Conservation (phyloP, 1,140 invertebrate genomes). For the Tetramorium alpestre region DNA sequence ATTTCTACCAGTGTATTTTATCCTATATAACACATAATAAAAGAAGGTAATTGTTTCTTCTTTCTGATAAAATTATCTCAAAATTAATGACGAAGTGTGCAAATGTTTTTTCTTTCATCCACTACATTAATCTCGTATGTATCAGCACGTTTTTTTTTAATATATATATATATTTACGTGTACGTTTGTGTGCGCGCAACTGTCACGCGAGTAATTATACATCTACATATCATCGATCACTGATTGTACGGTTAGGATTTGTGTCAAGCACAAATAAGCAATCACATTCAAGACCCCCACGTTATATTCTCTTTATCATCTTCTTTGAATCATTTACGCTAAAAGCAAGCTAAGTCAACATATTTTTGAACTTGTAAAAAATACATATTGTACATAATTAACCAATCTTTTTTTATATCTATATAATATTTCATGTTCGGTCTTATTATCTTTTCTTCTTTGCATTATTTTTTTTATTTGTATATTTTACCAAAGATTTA, state of each 20-base stretch:
- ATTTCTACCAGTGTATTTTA: background rate
- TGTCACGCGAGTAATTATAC: constrained; percentile 58
- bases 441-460: background rate
- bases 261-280: constrained; percentile 76
- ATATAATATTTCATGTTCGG: background rate
- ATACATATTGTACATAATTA: background rate
- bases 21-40: background rate
- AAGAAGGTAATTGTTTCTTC: background rate
- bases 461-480: background rate
- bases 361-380: constrained; percentile 24
- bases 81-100: background rate
- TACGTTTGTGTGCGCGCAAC: constrained; percentile 15
- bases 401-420: constrained; percentile 6
- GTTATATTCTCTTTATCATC: constrained; percentile 23
- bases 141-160: constrained; percentile 1
- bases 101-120: constrained; percentile 2
- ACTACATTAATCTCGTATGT: constrained; percentile 1
- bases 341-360: constrained; percentile 37
- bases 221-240: constrained; percentile 65
- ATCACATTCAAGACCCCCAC: constrained; percentile 73
- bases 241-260: constrained; percentile 80
- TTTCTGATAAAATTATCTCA: background rate
- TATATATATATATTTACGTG: background rate
- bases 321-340: background rate
- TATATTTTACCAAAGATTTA: background rate